Conservation (phyloP, 2,888 invertebrate species). For the Euproctis similis region DNA sequence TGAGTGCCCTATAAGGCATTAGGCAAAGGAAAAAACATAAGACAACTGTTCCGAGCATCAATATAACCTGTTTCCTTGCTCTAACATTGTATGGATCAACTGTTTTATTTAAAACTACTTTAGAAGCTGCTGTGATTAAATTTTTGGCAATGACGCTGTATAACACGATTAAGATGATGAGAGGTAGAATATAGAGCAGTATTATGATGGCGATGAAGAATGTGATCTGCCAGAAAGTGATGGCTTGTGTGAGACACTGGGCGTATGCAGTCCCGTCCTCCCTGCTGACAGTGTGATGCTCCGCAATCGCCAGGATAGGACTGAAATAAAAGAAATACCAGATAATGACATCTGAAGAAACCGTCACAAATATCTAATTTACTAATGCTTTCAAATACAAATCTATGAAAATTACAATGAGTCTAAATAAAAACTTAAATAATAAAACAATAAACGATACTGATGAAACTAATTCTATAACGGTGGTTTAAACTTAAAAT, state of each 20-base stretch:
- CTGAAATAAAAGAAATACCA: constrained; percentile 76
- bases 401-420: neutral
- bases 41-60: constrained; percentile 91
- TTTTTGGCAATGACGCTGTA: constrained; percentile 90
- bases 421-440: neutral
- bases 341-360: constrained; percentile 18
- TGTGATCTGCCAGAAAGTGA: constrained; percentile 83
- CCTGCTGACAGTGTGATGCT: constrained; percentile 81
- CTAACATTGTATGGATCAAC: constrained; percentile 82
- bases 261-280: constrained; percentile 82
- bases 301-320: constrained; percentile 85
- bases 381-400: neutral
- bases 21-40: constrained; percentile 91
- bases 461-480: neutral
- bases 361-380: constrained; percentile 11
- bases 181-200: constrained; percentile 87
- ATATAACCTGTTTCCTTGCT: constrained; percentile 87
- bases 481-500: too few species aligned
- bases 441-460: neutral
- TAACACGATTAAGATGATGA: constrained; percentile 84
- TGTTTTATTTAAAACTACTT: constrained; percentile 82
- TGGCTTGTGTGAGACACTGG: constrained; percentile 87
- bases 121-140: constrained; percentile 82
- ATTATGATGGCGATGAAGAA: constrained; percentile 88
- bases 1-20: constrained; percentile 89